These are phyloP conservation scores for Diabrotica balteata DNA, from an alignment of 2,888 invertebrate genomes.

Conservation along the genomic window DNA sequence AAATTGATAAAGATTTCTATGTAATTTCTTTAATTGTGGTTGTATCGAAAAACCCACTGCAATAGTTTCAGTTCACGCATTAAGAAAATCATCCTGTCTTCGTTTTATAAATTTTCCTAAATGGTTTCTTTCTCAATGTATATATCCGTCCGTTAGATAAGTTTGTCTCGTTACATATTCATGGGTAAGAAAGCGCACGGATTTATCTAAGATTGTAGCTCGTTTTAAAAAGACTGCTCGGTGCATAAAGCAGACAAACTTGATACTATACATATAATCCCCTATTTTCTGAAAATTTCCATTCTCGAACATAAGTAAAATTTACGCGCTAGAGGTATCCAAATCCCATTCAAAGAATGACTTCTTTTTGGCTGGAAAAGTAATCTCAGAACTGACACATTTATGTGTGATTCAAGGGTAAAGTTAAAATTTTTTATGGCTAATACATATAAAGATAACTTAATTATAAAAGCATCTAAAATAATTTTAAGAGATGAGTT, in stretches of 20 bases:
- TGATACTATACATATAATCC: constrained; percentile 31
- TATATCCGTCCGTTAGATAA: constrained; percentile 29
- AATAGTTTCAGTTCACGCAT: neutral
- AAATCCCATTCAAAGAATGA: constrained; percentile 39
- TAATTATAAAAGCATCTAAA: no score
- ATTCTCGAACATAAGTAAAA: constrained; percentile 36
- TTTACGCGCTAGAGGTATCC: constrained; percentile 43
- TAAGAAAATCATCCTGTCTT: neutral
- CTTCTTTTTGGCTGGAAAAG: constrained; percentile 20
- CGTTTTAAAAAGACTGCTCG: constrained; percentile 28
- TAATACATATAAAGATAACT: no score
- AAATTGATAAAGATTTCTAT: no score
- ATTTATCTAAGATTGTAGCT: constrained; percentile 27
- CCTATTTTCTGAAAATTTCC: constrained; percentile 33
- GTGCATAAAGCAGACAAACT: constrained; percentile 31
- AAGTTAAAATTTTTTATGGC: neutral
- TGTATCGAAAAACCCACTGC: neutral
- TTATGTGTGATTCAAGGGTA: neutral
- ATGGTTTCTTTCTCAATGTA: neutral
- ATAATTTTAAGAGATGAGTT: no score
- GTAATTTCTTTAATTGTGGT: neutral
- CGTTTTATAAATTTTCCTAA: constrained; percentile 10
- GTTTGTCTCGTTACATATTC: constrained; percentile 31
- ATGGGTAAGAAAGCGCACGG: constrained; percentile 31
- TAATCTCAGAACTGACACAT: constrained; percentile 26